Base-by-base conservation (phyloP, 2,888 invertebrate species). In the Metellina segmentata region DNA sequence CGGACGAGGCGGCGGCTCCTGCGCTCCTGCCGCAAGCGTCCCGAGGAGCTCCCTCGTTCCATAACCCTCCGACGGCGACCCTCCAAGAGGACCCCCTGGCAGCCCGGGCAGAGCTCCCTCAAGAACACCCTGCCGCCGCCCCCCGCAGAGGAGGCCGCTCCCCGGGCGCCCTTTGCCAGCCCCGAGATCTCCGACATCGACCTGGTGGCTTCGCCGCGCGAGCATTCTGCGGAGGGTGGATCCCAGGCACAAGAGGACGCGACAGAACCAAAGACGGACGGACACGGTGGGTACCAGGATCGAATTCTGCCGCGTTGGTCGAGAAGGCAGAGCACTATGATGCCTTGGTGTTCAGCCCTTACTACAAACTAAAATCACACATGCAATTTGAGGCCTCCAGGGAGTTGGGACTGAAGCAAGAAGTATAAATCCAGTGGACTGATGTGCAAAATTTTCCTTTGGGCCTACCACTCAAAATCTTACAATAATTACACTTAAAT, bases 1-100 rank as follows among this genome's bases (percentile, higher is more conserved):
- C 96, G 98, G 94, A 97, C 97, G 91, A 98, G 98, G 95, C 96
- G 99, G 94, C 96, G 97, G 51, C 69, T 85, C 51, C 74, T 90
- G 16, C 81, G 91, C 1, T 93, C 91, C 89, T 93, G 89, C 77
- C 34, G 89, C 53, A 79, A 86, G 69, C 79, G 82, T 0, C 53
- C 19, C 7, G n/a, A 19, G 72, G 61, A 20, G 20, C 72, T 72
- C 16, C 72, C 34, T 19, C 72, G 9, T 20, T 77, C 16, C 51
- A 13, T 85, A n/a, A 79, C 88, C 13, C 53, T 92, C 19, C 51
- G 88, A 34, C 75, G 85, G 74, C 79, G 78, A 9, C 94, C 94
- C 91, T 91, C 93, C 89, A 93, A 93, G 82, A 93, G 93, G 72
- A 91, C 93, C 70, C 93, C 92, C 16, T 94, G 93, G 93, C 77